Evolutionary conservation across 2,888 invertebrate species (phyloP), one percentile per base, ranked within the genome.

Genomic region (Apantesis nais): DNA sequence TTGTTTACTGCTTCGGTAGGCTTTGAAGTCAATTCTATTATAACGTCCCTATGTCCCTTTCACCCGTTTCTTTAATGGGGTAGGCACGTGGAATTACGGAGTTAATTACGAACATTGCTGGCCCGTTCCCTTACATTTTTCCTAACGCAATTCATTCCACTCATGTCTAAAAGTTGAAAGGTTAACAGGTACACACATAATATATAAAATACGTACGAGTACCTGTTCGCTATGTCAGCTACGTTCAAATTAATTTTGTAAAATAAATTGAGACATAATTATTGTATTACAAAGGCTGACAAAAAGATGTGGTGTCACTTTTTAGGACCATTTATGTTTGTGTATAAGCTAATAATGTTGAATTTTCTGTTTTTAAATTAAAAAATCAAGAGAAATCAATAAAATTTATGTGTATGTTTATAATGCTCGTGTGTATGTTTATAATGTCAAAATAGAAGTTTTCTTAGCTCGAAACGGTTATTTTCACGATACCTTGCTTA

Each of bases 201-300:
- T 34, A 34, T 67, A 44, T 48, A 48, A 44, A 19, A 44, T 44
- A 5, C 19, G 22, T n/a, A 52, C n/a, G 22, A n/a, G n/a, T 7
- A 52, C n/a, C 22, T 9, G 22, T 22, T n/a, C n/a, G n/a, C n/a
- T n/a, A 52, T 52, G 48, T 22, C n/a, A 11, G 48, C n/a, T 52
- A n/a, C 2, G 48, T 22, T 52, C 48, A n/a, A 52, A 52, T 52
- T 52, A n/a, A 52, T 52, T 52, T 52, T 52, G 48, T 52, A 9
- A 52, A 52, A n/a, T n/a, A 9, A 9, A 52, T 52, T 52, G 48
- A n/a, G 66, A 67, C 66, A 73, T 72, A 74, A 75, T 80, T 75
- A 75, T 77, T 73, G 67, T 77, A 73, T 74, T 77, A 70, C 72
- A 75, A 70, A 71, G 65, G 74, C 69, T 75, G 73, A 37, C 5